These are phyloP conservation scores for Phalacrocorax carbo DNA, from an alignment of 2,113 vertebrate genomes.

Conservation along the genomic window DNA sequence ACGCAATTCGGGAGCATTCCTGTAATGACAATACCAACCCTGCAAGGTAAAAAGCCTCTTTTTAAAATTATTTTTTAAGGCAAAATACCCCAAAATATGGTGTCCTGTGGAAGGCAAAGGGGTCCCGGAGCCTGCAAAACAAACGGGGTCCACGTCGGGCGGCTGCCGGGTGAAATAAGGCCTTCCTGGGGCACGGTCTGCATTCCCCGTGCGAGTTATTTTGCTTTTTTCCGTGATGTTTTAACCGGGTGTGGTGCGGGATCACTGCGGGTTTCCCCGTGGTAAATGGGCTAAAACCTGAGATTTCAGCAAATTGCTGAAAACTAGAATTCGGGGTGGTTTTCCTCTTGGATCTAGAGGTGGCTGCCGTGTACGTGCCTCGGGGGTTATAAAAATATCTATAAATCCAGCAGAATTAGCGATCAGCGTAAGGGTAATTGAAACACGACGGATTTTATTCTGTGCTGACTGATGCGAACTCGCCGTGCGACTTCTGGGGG, in stretches of 20 bases:
- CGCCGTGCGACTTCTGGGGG: fast-evolving
- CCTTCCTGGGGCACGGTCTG: too few relatives aligned
- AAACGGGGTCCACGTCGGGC: fast-evolving
- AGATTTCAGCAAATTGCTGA: neutral
- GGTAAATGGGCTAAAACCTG: neutral
- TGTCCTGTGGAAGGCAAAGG: too few relatives aligned
- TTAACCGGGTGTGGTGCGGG: neutral
- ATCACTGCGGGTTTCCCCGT: fast-evolving
- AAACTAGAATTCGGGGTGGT: neutral
- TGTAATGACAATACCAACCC: neutral
- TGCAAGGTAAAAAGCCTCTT: fast-evolving
- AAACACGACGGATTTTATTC: fast-evolving
- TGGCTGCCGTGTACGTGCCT: fast-evolving
- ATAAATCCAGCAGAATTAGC: neutral
- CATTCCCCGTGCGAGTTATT: neutral
- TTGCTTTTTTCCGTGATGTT: neutral
- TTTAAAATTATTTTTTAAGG: neutral
- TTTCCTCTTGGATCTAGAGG: neutral
- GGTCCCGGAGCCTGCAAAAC: neutral
- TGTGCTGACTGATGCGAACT: fast-evolving
- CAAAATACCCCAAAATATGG: neutral
- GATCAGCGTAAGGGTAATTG: too few relatives aligned
- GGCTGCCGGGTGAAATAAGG: fast-evolving
- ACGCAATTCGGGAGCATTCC: fast-evolving
- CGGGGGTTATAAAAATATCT: fast-evolving